Evolutionary conservation across 2,797 vertebrate species (phyloP), one percentile per base, ranked within the genome.

Genomic region (Danionella dracula): DNA sequence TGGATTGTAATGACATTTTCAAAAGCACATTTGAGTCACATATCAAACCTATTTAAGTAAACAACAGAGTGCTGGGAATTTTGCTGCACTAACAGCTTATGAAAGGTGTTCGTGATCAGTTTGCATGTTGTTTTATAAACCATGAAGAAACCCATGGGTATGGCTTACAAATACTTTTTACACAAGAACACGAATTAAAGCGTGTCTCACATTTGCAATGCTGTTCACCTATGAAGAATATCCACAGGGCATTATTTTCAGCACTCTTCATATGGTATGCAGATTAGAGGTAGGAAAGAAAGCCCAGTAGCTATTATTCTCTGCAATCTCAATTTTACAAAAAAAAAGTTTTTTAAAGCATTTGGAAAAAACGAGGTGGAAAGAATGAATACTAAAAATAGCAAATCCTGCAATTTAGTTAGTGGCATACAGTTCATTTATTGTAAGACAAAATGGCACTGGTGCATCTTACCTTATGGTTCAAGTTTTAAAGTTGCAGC

Each of bases 241-340:
- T 54, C 75, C 42, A 42, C 48, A 46, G 66, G 72, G 46, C 35
- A 29, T 66, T 50, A 57, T 40, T 66, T 75, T 66, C 37, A 66
- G 40, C n/a, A 65, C 61, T 62, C 29, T 40, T 46, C 50, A 53
- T 42, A 54, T 55, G 61, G 68, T 56, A 58, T 60, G 42, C 12
- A 45, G 41, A 59, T 54, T 61, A 56, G 38, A 59, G 23, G 38
- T 40, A 55, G 55, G 21, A 41, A 32, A 51, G n/a, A 41, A 56
- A 69, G 34, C 42, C 59, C 53, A 41, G 38, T 57, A 42, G 38
- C 23, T 42, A 57, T 12, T 42, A 19, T 17, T 42, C 10, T 17
- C 21, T 42, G 23, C 15, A 23, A 42, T 42, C 23, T 29, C 17
- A 12, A 31, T 42, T 57, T 42, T 11, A 29, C 4, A 56, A 41